Evolutionary conservation across 2,113 vertebrate species (phyloP).

Genomic region (Otocyon megalotis): DNA sequence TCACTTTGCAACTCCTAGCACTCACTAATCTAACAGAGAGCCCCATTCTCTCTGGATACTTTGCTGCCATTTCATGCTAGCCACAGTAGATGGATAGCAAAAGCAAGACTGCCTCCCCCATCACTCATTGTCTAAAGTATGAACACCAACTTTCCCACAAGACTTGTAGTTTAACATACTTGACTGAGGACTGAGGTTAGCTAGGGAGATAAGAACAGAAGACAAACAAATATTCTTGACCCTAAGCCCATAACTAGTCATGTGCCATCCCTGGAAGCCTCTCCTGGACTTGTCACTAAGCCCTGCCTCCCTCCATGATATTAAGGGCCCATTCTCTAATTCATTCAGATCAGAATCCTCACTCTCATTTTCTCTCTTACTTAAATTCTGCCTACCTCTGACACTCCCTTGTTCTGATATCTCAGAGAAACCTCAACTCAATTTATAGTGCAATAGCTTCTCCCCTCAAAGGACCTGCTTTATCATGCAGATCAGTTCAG

Average conservation of each 20-base stretch:
- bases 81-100: not conserved
- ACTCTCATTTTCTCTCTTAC: not conserved
- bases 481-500: conserved; percentile 37
- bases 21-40: not conserved
- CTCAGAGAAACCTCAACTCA: not conserved
- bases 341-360: not conserved
- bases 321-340: not conserved
- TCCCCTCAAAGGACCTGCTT: not conserved
- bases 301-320: not conserved
- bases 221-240: not conserved
- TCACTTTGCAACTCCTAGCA: not conserved
- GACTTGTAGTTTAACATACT: not conserved
- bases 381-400: not conserved
- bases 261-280: not conserved
- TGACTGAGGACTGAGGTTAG: not conserved
- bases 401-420: not conserved
- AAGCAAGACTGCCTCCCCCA: not conserved
- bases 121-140: not conserved
- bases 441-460: not conserved
- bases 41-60: not conserved
- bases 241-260: not conserved
- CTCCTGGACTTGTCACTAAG: not conserved
- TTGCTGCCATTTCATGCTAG: not conserved
- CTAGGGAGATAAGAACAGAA: not conserved
- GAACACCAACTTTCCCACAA: not conserved